Percentiles rank a stretch among this genome's conserved stretches.
phyloP scores from a whole-genome alignment of 30 jellyfish, hydroid and myxozoan genomes.

The Mastigias papua region DNA sequence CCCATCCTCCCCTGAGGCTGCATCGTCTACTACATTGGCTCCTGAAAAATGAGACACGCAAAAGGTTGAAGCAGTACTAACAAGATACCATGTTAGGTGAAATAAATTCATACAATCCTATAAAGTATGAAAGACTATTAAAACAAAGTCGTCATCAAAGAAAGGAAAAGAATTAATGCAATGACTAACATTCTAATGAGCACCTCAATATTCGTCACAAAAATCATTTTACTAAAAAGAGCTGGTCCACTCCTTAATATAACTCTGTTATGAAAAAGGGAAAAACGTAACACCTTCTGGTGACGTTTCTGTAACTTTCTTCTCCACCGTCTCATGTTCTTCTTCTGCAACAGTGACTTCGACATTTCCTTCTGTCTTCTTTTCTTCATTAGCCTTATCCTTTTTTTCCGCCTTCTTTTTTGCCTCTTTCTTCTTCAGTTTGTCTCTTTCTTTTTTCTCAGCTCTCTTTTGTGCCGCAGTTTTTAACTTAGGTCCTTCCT shows the following conservation, averaged over 20 bases:
- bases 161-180: no score
- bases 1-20: conserved; percentile 75
- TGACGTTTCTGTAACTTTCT: conserved; percentile 10
- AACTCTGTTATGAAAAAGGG: no score
- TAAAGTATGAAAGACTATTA: no score
- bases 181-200: no score
- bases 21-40: conserved; percentile 46
- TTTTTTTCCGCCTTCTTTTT: conserved; percentile 73
- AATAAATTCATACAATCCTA: no score
- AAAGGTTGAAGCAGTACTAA: no score
- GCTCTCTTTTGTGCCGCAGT: conserved; percentile 97
- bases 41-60: no score
- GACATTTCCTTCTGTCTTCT: conserved; percentile 13
- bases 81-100: no score
- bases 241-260: no score
- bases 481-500: conserved; percentile 73
- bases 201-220: no score
- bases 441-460: conserved; percentile 93
- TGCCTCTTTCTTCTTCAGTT: conserved; percentile 74
- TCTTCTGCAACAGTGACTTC: conserved; percentile 30
- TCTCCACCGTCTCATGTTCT: conserved; percentile 14
- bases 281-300: conserved; percentile 14
- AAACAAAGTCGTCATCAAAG: no score
- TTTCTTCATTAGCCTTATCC: conserved; percentile 56
- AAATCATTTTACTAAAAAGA: no score